Evolutionary conservation across 2,888 invertebrate genomes (phyloP).

Genomic region (Hololepta plana): DNA sequence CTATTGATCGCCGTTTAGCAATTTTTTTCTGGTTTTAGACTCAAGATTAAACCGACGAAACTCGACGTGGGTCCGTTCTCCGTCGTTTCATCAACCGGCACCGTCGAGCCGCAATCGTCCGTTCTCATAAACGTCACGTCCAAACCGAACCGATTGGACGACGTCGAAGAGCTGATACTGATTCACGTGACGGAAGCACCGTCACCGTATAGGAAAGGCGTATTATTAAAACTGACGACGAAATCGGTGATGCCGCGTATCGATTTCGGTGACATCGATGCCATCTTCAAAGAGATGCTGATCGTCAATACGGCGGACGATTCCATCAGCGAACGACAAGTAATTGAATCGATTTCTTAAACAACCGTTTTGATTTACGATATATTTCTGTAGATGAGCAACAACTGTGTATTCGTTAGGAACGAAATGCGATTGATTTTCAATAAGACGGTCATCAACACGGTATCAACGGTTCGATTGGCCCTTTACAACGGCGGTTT

Average conservation of each 20-base stretch:
- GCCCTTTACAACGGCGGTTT: constrained; percentile 24
- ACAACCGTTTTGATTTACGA: constrained; percentile 4
- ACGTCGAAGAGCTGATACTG: constrained; percentile 20
- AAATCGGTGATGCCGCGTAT: constrained; percentile 37
- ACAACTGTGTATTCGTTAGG: constrained; percentile 21
- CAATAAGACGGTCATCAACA: constrained; percentile 22
- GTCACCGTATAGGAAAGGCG: constrained; percentile 32
- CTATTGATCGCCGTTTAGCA: no score
- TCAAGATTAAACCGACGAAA: constrained; percentile 12
- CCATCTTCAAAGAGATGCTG: constrained; percentile 39
- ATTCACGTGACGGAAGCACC: constrained; percentile 23
- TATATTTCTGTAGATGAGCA: constrained; percentile 18
- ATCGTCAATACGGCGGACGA: constrained; percentile 34
- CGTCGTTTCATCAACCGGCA: constrained; percentile 21
- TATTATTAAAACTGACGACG: constrained; percentile 30
- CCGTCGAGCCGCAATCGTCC: constrained; percentile 19
- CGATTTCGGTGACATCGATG: constrained; percentile 35
- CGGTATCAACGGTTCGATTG: constrained; percentile 18
- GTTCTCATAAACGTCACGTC: constrained; percentile 22
- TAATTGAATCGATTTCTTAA: constrained; percentile 10
- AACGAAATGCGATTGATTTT: constrained; percentile 24
- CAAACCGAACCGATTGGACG: constrained; percentile 18
- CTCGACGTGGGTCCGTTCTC: constrained; percentile 23
- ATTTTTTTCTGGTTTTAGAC: no score
- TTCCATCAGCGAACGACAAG: constrained; percentile 30